These are phyloP conservation scores for Callionymus lyra DNA, from an alignment of 2,113 vertebrate genomes.

Conservation along the genomic window DNA sequence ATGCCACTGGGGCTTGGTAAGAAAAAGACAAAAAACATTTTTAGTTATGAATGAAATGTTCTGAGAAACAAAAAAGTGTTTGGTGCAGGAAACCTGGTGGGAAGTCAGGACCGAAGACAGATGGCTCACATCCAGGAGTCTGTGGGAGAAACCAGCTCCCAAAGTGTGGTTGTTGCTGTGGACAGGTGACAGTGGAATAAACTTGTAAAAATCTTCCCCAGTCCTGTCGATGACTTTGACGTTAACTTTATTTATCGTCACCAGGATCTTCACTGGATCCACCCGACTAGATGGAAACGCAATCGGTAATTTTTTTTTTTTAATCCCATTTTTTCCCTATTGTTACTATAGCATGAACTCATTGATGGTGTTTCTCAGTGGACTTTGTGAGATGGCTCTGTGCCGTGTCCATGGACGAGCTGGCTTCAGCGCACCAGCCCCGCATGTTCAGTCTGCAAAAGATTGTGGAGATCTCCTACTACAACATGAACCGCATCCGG, in stretches of 20 bases:
- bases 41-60: no score
- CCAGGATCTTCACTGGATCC: constrained; percentile 93
- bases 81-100: constrained; percentile 80
- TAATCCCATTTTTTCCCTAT: background rate
- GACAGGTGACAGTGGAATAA: constrained; percentile 81
- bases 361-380: constrained; percentile 60
- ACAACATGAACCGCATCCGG: constrained; percentile 97
- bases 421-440: constrained; percentile 88
- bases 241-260: constrained; percentile 21
- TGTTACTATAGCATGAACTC: background rate
- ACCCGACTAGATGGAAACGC: constrained; percentile 93
- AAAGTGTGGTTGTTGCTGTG: constrained; percentile 95
- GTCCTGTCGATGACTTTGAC: background rate
- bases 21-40: no score
- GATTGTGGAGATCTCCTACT: constrained; percentile 97
- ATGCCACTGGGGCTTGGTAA: constrained; percentile 87
- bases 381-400: constrained; percentile 97
- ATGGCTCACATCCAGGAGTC: constrained; percentile 96
- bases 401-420: constrained; percentile 93
- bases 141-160: constrained; percentile 93
- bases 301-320: constrained; percentile 70
- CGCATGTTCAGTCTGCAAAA: constrained; percentile 98
- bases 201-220: no score
- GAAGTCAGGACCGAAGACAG: constrained; percentile 83
- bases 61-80: no score